These are phyloP conservation scores for Noturus placidus DNA, from an alignment of 2,113 vertebrate genomes.

Conservation along the genomic window DNA sequence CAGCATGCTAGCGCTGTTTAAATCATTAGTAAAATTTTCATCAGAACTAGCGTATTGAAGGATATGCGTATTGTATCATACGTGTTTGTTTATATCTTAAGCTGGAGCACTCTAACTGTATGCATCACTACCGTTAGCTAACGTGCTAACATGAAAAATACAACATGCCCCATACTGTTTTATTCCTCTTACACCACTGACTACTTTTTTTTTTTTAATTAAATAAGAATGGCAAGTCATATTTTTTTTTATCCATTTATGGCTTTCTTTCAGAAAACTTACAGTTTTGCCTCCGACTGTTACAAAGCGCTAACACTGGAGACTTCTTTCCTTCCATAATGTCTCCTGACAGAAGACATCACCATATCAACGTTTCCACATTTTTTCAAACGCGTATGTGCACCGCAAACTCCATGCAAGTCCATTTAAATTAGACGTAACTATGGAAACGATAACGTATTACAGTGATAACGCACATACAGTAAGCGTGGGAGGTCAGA, in stretches of 20 bases:
- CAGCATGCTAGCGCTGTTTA: neutral
- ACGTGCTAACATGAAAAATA: neutral
- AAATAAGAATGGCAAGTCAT: too few species aligned
- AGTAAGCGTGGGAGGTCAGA: neutral
- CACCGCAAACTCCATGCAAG: too few species aligned
- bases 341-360: neutral
- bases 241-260: too few species aligned
- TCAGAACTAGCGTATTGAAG: neutral
- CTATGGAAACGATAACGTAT: neutral
- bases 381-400: too few species aligned
- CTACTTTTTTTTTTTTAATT: too few species aligned
- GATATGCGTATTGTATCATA: neutral
- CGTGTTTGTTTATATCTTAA: neutral
- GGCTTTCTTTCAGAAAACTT: too few species aligned
- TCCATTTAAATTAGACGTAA: neutral
- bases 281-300: too few species aligned
- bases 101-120: neutral
- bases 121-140: neutral
- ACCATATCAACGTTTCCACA: too few species aligned
- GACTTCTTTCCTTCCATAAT: neutral
- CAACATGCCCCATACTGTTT: too few species aligned
- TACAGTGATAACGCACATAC: neutral
- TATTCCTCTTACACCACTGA: too few species aligned
- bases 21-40: neutral
- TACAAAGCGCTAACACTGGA: neutral